Evolutionary conservation across 2,888 invertebrate species (phyloP).

Genomic region (Unio delphinus): DNA sequence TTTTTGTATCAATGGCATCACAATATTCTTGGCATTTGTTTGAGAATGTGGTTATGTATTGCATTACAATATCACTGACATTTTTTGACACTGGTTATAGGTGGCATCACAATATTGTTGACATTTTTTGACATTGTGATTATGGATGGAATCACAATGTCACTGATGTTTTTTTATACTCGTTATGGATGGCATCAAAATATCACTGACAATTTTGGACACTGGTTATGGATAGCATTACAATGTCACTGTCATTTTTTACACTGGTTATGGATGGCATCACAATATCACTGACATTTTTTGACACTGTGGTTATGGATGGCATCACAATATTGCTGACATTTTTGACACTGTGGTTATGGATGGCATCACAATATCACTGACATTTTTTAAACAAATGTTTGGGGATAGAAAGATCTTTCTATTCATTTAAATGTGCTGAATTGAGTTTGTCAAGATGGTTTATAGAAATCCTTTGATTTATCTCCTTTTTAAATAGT

Average conservation of each 20-base stretch:
- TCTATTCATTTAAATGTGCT: neutral
- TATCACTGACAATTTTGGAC: no score
- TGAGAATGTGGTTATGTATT: neutral
- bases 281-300: conserved; percentile 1
- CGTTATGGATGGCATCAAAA: no score
- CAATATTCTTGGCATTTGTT: no score
- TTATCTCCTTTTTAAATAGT: no score
- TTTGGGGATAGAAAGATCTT: neutral
- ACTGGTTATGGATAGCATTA: no score
- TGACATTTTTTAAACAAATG: conserved; percentile 2
- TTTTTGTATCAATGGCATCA: no score
- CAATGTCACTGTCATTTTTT: no score
- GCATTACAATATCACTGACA: conserved; percentile 2
- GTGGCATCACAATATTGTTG: no score
- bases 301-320: neutral
- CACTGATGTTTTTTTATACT: neutral
- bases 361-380: neutral
- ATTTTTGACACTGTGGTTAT: neutral
- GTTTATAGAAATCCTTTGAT: no score
- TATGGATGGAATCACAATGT: neutral
- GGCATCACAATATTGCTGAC: neutral
- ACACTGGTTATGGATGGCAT: neutral
- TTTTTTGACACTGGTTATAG: neutral
- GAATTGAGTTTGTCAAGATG: conserved; percentile 7
- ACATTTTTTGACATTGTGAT: neutral